A percentile compares a stretch with the other conserved stretches of the same genome.
phyloP scores from a whole-genome alignment of 2,113 vertebrate genomes.

The Theristicus caerulescens region DNA sequence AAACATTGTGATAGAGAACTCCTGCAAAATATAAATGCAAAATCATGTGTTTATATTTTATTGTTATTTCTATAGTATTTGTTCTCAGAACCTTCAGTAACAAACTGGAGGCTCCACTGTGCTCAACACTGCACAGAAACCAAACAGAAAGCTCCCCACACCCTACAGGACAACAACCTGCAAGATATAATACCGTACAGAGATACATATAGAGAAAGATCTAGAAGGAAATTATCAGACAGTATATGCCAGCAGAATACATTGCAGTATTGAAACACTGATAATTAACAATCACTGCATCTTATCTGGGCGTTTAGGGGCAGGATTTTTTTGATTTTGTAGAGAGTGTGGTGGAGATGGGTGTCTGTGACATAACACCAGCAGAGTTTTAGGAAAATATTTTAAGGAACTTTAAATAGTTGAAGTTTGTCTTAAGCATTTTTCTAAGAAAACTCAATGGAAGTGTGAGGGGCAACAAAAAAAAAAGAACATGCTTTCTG shows the following conservation, averaged over 20 bases:
- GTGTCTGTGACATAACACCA: background rate
- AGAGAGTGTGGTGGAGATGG: background rate
- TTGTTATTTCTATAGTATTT: background rate
- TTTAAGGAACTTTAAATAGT: background rate
- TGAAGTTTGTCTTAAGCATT: background rate
- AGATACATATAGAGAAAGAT: background rate
- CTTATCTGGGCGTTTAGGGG: background rate
- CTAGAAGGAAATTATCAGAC: background rate
- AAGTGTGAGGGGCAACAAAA: background rate
- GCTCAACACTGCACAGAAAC: background rate
- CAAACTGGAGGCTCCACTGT: background rate
- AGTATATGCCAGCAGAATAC: background rate
- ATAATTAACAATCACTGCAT: background rate
- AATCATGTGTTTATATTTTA: background rate
- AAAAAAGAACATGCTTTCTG: background rate
- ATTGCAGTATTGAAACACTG: background rate
- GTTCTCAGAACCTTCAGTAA: background rate
- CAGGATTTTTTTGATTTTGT: background rate
- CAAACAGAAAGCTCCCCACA: background rate
- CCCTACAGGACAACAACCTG: background rate
- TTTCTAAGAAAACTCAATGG: background rate
- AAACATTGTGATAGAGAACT: background rate
- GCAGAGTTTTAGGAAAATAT: background rate
- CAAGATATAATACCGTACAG: background rate
- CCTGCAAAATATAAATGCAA: background rate